Evolutionary conservation across 2,797 vertebrate genomes (phyloP), one percentile per base, ranked within the genome.

Genomic region (Varecia variegata): DNA sequence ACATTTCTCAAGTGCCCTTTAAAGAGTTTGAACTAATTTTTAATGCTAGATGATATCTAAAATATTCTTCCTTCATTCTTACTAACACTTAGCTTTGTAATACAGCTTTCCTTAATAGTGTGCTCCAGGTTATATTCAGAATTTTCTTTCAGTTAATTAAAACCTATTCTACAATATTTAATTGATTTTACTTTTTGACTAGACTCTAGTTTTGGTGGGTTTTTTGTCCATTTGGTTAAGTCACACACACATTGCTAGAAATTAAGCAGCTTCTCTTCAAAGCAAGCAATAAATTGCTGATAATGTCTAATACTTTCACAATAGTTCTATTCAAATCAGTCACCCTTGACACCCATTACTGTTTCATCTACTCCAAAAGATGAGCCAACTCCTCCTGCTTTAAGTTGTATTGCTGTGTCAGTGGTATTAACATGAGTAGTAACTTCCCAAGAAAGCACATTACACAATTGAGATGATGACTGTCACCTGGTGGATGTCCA

Each of bases 101-200:
- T 81, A 60, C n/a, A 74, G 21, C 30, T 89, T 56, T 88, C 43
- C 60, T 70, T 40, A 81, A 84, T 58, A 27, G 18, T 12, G 3
- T 65, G 13, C 50, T 32, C 15, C 9, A 40, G 3, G 27, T 45
- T 30, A 30, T 82, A 86, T 12, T 40, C 76, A 5, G 60, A 15
- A 65, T 74, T 80, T 84, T 84, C 71, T 88, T 91, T 73, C 40
- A 93, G 38, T 84, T 83, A 74, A 88, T 15, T 90, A 30, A 70
- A 68, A 77, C 23, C 21, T 88, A 18, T 43, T 92, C 32, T 81
- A 21, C 20, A 80, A 56, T n/a, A 74, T 94, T 84, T 50, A 25
- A 35, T 74, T 56, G 25, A 91, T 84, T 73, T 80, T 71, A 58
- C 18, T 89, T 93, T 93, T 58, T 80, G 58, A 68, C 32, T 54